A percentile compares a stretch with the other conserved stretches of the same genome.
Conservation (phyloP, 2,113 vertebrate species). For the Burhinus bistriatus region DNA sequence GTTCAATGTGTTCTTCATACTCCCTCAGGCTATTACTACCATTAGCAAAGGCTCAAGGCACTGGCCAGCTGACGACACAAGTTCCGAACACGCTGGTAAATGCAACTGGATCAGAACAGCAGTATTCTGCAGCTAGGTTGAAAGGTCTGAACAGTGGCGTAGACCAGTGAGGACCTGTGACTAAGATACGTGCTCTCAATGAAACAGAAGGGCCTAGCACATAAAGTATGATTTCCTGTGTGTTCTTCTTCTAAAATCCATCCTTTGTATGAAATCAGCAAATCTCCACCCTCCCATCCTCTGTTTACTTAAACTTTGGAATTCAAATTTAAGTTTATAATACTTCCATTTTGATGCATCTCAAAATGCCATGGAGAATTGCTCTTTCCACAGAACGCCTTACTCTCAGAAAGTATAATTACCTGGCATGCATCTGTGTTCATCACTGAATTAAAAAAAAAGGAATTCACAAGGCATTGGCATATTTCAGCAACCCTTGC, state of each 20-base stretch:
- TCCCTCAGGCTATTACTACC: background rate
- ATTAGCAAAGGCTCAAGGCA: background rate
- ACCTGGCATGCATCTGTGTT: background rate
- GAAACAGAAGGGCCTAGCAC: background rate
- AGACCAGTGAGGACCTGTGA: accelerated
- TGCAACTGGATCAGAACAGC: background rate
- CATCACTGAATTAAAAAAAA: background rate
- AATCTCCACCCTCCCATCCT: background rate
- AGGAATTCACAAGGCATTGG: no score
- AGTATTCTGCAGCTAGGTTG: background rate
- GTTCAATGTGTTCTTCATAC: accelerated
- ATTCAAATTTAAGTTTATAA: background rate
- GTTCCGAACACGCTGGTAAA: background rate
- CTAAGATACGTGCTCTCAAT: background rate
- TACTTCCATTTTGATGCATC: background rate
- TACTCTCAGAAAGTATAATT: background rate
- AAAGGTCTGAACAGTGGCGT: background rate
- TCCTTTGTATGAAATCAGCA: background rate
- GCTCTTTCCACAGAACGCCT: background rate
- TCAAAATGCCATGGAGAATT: background rate
- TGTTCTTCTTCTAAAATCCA: background rate
- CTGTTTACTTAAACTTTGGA: background rate
- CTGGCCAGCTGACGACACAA: background rate
- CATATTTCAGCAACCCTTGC: background rate
- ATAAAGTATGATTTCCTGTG: accelerated